phyloP scores from a whole-genome alignment of 2,888 invertebrate genomes.

The Rhamnusium bicolor region DNA sequence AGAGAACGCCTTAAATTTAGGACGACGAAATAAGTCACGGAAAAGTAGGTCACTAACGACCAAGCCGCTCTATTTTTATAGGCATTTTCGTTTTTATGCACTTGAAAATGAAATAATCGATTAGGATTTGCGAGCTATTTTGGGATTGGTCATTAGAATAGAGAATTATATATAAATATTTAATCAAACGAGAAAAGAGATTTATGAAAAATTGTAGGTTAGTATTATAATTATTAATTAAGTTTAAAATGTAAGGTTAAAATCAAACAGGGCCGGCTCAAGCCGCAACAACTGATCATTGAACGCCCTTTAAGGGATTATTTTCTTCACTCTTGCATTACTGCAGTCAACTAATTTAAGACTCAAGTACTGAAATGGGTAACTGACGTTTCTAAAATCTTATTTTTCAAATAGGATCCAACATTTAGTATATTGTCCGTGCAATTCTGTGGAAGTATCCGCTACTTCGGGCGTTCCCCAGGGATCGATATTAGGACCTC shows the following conservation, averaged over 20 bases:
- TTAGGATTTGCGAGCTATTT: neutral
- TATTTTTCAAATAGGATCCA: too few relatives aligned
- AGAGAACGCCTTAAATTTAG: conserved; percentile 19
- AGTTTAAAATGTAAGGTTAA: neutral
- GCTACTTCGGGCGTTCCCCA: too few relatives aligned
- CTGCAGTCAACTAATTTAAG: too few relatives aligned
- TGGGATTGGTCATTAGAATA: neutral
- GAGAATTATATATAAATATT: neutral
- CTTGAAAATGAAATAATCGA: conserved; percentile 39
- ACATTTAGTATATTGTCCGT: too few relatives aligned
- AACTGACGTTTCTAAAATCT: too few relatives aligned
- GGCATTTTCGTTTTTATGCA: conserved; percentile 41
- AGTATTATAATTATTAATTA: neutral
- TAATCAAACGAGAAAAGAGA: neutral
- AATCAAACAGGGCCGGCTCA: neutral
- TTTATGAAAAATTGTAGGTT: too few relatives aligned
- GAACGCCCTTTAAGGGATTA: too few relatives aligned
- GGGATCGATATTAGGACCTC: too few relatives aligned
- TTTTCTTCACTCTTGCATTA: too few relatives aligned
- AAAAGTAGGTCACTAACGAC: conserved; percentile 47
- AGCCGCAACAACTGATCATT: too few relatives aligned
- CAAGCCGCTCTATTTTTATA: conserved; percentile 39
- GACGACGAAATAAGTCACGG: neutral
- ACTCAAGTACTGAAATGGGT: too few relatives aligned
- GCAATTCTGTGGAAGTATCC: too few relatives aligned